A percentile compares a stretch with the other conserved stretches of the same genome.
Evolutionary conservation across 2,888 invertebrate species (phyloP).

Genomic region (Brachyopa scutellaris): DNA sequence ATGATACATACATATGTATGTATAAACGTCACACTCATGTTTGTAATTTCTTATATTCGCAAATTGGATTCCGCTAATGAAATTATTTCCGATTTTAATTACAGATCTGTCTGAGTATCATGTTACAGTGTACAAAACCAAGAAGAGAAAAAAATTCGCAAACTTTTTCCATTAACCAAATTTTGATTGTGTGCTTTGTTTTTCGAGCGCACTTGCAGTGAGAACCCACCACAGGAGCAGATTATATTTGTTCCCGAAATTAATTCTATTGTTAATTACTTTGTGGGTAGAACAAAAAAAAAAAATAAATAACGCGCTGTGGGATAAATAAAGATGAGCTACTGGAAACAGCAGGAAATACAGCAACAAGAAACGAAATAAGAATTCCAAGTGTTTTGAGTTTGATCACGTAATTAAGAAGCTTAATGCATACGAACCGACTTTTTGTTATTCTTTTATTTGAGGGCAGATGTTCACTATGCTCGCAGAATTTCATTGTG

Average conservation of each 20-base stretch:
- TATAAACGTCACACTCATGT: too few species aligned
- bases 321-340: constrained; percentile 47
- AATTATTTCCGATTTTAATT: constrained; percentile 66
- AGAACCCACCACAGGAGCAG: constrained; percentile 34
- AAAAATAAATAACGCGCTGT: not conserved
- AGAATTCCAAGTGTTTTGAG: constrained; percentile 32
- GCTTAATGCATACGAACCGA: constrained; percentile 51
- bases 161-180: constrained; percentile 71
- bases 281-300: constrained; percentile 25
- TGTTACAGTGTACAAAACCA: not conserved
- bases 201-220: constrained; percentile 46
- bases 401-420: constrained; percentile 57
- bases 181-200: constrained; percentile 64
- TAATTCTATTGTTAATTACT: constrained; percentile 71
- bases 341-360: not conserved
- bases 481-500: not conserved
- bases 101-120: constrained; percentile 45
- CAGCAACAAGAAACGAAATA: not conserved
- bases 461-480: constrained; percentile 23
- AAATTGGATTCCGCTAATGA: constrained; percentile 29
- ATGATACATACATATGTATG: too few species aligned
- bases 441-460: constrained; percentile 27
- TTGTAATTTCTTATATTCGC: too few species aligned
- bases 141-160: constrained; percentile 29
- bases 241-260: constrained; percentile 66